Evolutionary conservation across 92 coral and sea anemone genomes (phyloP).

Genomic region (Porites evermanni): DNA sequence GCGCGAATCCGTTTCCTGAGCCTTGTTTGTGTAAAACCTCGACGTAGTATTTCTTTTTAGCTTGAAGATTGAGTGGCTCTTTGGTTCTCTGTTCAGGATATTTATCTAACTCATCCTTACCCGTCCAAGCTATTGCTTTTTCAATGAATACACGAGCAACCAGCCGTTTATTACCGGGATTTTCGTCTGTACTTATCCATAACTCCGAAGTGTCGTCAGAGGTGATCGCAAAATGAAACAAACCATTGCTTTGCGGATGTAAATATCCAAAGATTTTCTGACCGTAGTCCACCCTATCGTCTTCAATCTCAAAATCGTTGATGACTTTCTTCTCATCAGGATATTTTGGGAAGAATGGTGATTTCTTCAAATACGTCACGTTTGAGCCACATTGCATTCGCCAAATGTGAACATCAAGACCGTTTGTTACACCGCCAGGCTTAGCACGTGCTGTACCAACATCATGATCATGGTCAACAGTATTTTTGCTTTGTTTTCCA

Average conservation of each 20-base stretch:
- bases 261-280: slow-evolving; percentile 45
- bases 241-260: slow-evolving; percentile 28
- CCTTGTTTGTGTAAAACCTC: slow-evolving; percentile 59
- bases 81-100: slow-evolving; percentile 6
- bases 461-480: no score
- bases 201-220: slow-evolving; percentile 46
- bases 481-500: neutral
- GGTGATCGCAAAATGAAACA: slow-evolving; percentile 36
- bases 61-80: slow-evolving; percentile 1
- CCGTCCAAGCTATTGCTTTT: neutral
- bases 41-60: slow-evolving; percentile 36
- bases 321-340: slow-evolving; percentile 40
- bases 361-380: slow-evolving; percentile 16
- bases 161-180: slow-evolving; percentile 27
- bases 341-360: slow-evolving; percentile 42
- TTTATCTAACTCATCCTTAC: slow-evolving; percentile 13
- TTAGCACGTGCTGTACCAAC: neutral
- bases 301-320: slow-evolving; percentile 23
- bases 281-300: slow-evolving; percentile 42
- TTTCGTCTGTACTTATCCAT: slow-evolving; percentile 47
- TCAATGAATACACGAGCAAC: slow-evolving; percentile 1
- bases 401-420: slow-evolving; percentile 52
- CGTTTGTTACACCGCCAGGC: neutral
- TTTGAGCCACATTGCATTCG: slow-evolving; percentile 39
- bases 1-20: slow-evolving; percentile 19